These are phyloP conservation scores for Seira musarum DNA, from an alignment of 2,888 invertebrate species.

Conservation along the genomic window DNA sequence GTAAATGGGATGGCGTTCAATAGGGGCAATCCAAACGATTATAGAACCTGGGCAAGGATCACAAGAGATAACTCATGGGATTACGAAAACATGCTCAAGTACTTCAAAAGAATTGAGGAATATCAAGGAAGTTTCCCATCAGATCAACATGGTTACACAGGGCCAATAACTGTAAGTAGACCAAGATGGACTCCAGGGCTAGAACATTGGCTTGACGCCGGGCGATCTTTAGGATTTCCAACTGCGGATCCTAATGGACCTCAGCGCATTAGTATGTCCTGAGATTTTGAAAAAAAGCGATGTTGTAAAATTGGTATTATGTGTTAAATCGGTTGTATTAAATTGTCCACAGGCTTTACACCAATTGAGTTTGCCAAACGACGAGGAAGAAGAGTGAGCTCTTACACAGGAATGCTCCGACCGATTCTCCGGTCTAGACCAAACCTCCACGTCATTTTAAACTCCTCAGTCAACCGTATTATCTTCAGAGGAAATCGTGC, in stretches of 20 bases:
- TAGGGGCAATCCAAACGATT: conserved; percentile 31
- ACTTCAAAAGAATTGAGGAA: conserved; percentile 30
- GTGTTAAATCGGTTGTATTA: too few species aligned
- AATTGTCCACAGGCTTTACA: conserved; percentile 25
- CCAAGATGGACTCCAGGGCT: conserved; percentile 50
- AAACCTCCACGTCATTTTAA: conserved; percentile 26
- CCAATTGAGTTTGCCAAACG: conserved; percentile 35
- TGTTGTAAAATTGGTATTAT: conserved; percentile 10
- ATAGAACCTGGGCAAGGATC: conserved; percentile 32
- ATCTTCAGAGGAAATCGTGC: conserved; percentile 20
- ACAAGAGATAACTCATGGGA: conserved; percentile 31
- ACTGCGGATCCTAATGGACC: conserved; percentile 57
- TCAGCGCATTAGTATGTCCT: conserved; percentile 36
- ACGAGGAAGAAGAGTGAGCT: conserved; percentile 40
- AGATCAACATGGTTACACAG: conserved; percentile 52
- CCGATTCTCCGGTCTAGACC: background rate
- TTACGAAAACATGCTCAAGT: conserved; percentile 36
- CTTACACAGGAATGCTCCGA: conserved; percentile 33
- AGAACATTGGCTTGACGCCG: conserved; percentile 47
- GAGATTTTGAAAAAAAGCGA: background rate
- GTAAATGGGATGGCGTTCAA: conserved; percentile 38
- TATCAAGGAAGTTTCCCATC: conserved; percentile 28
- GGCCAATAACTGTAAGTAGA: conserved; percentile 38
- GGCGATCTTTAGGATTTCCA: conserved; percentile 40
- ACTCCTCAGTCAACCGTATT: background rate